Percentiles rank a stretch among this genome's conserved stretches.
Conservation (phyloP, 1,140 invertebrate genomes). For the Ips typographus region DNA sequence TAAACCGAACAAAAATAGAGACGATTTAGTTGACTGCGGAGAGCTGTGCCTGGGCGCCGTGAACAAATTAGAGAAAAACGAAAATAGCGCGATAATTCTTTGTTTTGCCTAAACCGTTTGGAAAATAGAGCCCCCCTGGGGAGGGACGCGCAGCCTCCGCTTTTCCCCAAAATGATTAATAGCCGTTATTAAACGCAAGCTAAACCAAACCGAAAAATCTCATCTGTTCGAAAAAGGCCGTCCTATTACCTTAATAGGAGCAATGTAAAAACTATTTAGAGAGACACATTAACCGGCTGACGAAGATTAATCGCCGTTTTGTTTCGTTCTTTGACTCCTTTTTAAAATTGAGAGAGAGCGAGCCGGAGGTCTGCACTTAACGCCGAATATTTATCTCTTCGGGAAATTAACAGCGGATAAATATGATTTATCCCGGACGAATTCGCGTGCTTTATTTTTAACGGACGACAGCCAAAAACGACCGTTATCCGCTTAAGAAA, state of each 20-base stretch:
- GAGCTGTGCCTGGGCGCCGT: background rate
- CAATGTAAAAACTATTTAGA: slow-evolving; percentile 34
- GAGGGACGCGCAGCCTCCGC: background rate
- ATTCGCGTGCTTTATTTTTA: slow-evolving; percentile 19
- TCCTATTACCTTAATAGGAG: slow-evolving; percentile 31
- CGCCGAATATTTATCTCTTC: slow-evolving; percentile 27
- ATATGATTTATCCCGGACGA: slow-evolving; percentile 27
- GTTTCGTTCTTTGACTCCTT: slow-evolving; percentile 26
- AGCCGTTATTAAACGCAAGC: slow-evolving; percentile 27
- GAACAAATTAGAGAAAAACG: background rate
- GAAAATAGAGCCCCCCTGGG: background rate
- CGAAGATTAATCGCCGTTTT: slow-evolving; percentile 28
- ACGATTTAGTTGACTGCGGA: background rate
- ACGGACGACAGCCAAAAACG: slow-evolving; percentile 4
- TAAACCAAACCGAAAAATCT: slow-evolving; percentile 27
- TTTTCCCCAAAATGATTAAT: slow-evolving; percentile 21
- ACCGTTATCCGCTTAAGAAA: slow-evolving; percentile 10
- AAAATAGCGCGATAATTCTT: slow-evolving; percentile 16
- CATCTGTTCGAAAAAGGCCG: slow-evolving; percentile 28
- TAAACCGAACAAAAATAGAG: slow-evolving; percentile 3
- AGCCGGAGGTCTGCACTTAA: slow-evolving; percentile 27
- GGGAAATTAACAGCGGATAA: slow-evolving; percentile 19
- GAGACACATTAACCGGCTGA: slow-evolving; percentile 27
- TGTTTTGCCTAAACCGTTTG: slow-evolving; percentile 11
- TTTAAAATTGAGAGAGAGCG: slow-evolving; percentile 22